Evolutionary conservation across 2,797 vertebrate genomes (phyloP).

Genomic region (Acrossocheilus fasciatus): DNA sequence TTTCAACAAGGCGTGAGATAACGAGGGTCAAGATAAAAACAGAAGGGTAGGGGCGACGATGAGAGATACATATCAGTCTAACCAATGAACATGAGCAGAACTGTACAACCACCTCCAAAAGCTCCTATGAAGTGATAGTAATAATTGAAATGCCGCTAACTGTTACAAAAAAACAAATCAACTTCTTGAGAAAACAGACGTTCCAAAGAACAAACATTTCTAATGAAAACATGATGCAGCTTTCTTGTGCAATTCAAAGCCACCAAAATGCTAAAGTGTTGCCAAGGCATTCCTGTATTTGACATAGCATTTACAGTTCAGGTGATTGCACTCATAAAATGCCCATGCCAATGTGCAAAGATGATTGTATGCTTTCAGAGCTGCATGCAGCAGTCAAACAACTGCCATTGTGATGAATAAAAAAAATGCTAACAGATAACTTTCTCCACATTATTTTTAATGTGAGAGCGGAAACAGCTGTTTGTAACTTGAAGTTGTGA

Average conservation of each 20-base stretch:
- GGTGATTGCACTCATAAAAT: too few relatives aligned
- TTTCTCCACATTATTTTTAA: background rate
- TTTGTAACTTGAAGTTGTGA: background rate
- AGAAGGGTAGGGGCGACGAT: background rate
- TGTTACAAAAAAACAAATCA: background rate
- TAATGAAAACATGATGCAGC: background rate
- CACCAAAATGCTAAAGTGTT: background rate
- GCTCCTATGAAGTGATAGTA: background rate
- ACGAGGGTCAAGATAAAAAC: background rate
- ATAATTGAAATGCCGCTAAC: background rate
- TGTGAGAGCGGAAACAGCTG: background rate
- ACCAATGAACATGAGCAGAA: background rate
- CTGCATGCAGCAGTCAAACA: background rate
- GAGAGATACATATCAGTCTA: slow-evolving; percentile 28
- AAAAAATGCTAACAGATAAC: background rate
- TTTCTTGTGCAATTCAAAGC: background rate
- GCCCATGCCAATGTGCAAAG: background rate
- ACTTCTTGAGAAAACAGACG: background rate
- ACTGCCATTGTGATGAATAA: background rate
- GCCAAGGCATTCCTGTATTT: background rate
- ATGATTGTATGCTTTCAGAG: background rate
- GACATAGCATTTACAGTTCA: background rate
- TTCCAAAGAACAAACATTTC: background rate
- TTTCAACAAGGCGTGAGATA: slow-evolving; percentile 48
- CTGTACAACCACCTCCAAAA: background rate